Percentiles rank a stretch among this genome's conserved stretches.
phyloP scores from a whole-genome alignment of 2,888 invertebrate genomes.

The Xylota sylvarum region DNA sequence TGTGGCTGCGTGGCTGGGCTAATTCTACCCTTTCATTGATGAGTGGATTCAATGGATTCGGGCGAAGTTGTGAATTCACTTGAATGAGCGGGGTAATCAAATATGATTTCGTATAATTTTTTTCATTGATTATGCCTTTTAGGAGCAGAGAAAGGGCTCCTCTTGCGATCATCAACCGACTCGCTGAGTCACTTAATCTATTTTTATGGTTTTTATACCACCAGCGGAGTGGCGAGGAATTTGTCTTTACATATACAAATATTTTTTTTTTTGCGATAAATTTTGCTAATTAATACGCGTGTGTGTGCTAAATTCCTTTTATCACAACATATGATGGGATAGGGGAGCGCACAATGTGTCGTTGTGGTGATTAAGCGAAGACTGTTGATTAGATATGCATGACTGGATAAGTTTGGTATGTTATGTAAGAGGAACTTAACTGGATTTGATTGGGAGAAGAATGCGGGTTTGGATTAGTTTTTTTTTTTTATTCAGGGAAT shows the following conservation, averaged over 20 bases:
- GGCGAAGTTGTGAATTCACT: slow-evolving; percentile 28
- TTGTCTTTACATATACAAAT: background rate
- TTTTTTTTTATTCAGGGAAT: slow-evolving; percentile 13
- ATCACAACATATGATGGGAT: slow-evolving; percentile 10
- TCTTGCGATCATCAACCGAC: background rate
- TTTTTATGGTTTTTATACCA: slow-evolving; percentile 61
- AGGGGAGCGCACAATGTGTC: background rate
- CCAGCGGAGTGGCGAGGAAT: slow-evolving; percentile 66
- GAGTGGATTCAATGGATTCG: slow-evolving; percentile 17
- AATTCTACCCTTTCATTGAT: slow-evolving; percentile 72
- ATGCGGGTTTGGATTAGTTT: slow-evolving; percentile 9
- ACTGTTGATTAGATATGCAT: slow-evolving; percentile 46
- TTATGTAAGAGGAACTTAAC: slow-evolving; percentile 33
- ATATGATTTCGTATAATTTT: slow-evolving; percentile 46
- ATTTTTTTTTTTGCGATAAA: slow-evolving; percentile 45
- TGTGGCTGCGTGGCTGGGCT: slow-evolving; percentile 38
- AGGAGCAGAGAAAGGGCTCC: background rate
- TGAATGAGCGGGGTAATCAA: slow-evolving; percentile 53
- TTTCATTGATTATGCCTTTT: slow-evolving; percentile 43
- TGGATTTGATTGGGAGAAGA: slow-evolving; percentile 35
- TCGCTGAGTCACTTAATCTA: slow-evolving; percentile 41
- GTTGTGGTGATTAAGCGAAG: slow-evolving; percentile 6
- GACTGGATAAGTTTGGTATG: slow-evolving; percentile 7
- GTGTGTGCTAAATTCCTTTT: slow-evolving; percentile 58
- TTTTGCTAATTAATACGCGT: slow-evolving; percentile 72